phyloP scores from a whole-genome alignment of 2,797 vertebrate species.

The Orientallactaga sibirica region DNA sequence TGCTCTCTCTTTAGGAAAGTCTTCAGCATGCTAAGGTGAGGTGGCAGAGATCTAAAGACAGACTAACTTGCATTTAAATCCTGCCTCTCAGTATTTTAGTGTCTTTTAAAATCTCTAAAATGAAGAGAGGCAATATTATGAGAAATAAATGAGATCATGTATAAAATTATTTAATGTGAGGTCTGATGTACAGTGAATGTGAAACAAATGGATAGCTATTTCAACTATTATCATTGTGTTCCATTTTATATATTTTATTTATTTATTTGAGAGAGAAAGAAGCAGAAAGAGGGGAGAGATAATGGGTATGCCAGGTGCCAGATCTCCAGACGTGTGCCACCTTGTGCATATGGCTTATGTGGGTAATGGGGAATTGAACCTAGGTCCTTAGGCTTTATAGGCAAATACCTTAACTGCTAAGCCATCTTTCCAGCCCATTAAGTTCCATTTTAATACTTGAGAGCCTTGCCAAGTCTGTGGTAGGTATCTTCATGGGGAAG shows the following conservation, averaged over 20 bases:
- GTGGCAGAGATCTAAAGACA: not conserved
- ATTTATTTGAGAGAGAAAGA: too few species aligned
- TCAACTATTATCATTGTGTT: not conserved
- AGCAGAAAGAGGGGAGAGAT: too few species aligned
- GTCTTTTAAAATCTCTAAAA: constrained; percentile 12
- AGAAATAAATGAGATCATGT: not conserved
- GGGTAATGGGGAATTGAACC: too few species aligned
- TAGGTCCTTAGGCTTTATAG: too few species aligned
- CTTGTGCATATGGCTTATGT: too few species aligned
- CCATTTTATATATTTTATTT: not conserved
- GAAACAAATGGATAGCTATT: not conserved
- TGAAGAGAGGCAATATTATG: not conserved
- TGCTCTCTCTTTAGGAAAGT: not conserved
- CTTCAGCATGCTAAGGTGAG: not conserved
- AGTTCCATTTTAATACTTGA: not conserved
- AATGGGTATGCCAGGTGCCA: too few species aligned
- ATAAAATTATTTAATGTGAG: not conserved
- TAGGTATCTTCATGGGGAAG: not conserved
- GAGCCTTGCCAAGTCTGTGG: not conserved
- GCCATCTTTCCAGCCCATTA: too few species aligned
- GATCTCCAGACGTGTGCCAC: too few species aligned
- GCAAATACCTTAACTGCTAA: too few species aligned
- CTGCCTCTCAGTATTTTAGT: not conserved
- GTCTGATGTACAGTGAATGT: not conserved
- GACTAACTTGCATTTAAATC: not conserved